Percentiles rank a stretch among this genome's conserved stretches.
Conservation (phyloP, 2,797 vertebrate genomes). For the Sylvia borin region DNA sequence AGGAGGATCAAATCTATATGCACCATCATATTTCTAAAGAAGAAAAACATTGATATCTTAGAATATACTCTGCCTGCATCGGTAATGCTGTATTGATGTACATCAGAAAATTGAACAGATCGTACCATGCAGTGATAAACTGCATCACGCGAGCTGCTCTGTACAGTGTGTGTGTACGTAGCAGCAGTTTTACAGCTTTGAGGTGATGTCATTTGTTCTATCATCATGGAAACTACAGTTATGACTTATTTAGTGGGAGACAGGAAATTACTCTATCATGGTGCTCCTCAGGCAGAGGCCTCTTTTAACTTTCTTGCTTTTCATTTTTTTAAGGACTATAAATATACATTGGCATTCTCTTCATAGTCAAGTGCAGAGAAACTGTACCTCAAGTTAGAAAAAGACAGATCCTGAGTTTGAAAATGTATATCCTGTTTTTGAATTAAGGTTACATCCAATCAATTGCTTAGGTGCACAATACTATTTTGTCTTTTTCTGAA, state of each 20-base stretch:
- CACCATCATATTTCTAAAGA: constrained; percentile 10
- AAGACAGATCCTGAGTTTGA: not conserved
- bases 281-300: not conserved
- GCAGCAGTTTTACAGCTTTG: not conserved
- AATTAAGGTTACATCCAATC: not conserved
- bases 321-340: not conserved
- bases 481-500: not conserved
- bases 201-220: not conserved
- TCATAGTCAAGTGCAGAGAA: not conserved
- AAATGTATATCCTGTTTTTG: not conserved
- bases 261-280: not conserved
- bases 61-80: not conserved
- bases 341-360: not conserved
- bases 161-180: not conserved
- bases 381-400: not conserved
- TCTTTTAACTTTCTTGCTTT: not conserved
- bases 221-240: not conserved
- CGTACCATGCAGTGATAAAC: not conserved
- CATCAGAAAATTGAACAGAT: not conserved
- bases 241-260: not conserved
- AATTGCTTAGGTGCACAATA: not conserved
- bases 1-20: constrained; percentile 2
- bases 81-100: not conserved
- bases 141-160: not conserved
- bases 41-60: not conserved